Evolutionary conservation across 2,888 invertebrate species (phyloP), one percentile per base, ranked within the genome.

Genomic region (Chydorus sphaericus): DNA sequence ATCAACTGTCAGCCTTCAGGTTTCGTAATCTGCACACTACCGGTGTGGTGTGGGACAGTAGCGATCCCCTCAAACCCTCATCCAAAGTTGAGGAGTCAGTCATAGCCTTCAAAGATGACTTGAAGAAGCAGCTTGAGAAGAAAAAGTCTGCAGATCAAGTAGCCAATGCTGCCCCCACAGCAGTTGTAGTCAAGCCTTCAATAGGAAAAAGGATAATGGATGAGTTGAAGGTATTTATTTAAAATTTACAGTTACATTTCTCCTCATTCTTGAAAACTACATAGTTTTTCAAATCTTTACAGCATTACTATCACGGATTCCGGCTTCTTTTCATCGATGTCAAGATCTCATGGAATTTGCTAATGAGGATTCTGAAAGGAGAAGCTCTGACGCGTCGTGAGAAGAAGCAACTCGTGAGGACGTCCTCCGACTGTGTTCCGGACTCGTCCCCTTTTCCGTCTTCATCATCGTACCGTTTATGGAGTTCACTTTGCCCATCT

Each of bases 251-350:
- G n/a, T n/a, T n/a, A n/a, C n/a, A n/a, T n/a, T n/a, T n/a, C n/a
- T n/a, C n/a, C n/a, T n/a, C n/a, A n/a, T n/a, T n/a, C n/a, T n/a
- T n/a, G n/a, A n/a, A n/a, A n/a, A n/a, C n/a, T n/a, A n/a, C n/a
- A n/a, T n/a, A n/a, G n/a, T n/a, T n/a, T n/a, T n/a, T n/a, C n/a
- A n/a, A n/a, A n/a, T n/a, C n/a, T n/a, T n/a, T n/a, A n/a, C n/a
- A n/a, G 59, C 98, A 98, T 73, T 97, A 94, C 69, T 97, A 94
- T 69, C 93, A 98, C 73, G 98, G 98, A 1, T 97, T 98, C 70
- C 79, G 89, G 55, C 73, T 99, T 61, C 74, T 99, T 8, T 86
- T 87, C 62, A 83, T 96, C 61, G 97, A 98, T 70, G 79, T 90
- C 60, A 85, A 83, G 69, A 83, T 98, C 63, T 89, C 89, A 28